Evolutionary conservation across 2,797 vertebrate species (phyloP).

Genomic region (Poecilia gillii): DNA sequence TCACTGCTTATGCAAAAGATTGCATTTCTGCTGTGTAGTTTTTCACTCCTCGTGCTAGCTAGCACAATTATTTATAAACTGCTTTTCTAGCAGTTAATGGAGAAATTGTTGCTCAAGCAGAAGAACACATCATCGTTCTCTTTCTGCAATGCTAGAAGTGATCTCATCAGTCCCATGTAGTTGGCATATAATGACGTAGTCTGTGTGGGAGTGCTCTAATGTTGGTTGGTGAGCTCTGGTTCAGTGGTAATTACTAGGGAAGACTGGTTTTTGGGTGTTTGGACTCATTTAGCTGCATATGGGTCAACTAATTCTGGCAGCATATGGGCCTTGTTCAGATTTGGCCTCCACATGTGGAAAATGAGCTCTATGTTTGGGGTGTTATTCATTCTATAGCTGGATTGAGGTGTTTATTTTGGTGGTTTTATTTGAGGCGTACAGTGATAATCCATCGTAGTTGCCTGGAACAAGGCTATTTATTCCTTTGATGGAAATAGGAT

Average conservation of each 20-base stretch:
- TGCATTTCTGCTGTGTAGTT: background rate
- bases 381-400: constrained; percentile 3
- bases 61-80: background rate
- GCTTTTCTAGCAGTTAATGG: background rate
- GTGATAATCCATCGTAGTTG: background rate
- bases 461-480: background rate
- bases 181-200: background rate
- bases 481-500: background rate
- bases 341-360: background rate
- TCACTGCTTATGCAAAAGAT: background rate
- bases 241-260: background rate
- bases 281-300: background rate
- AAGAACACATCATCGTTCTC: background rate
- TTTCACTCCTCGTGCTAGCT: background rate
- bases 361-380: constrained; percentile 1
- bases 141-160: background rate
- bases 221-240: constrained; percentile 4
- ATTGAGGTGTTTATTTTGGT: constrained; percentile 1
- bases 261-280: background rate
- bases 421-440: background rate
- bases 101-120: background rate
- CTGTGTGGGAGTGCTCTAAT: constrained; percentile 9
- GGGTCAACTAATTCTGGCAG: background rate
- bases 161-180: background rate
- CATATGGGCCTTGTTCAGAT: background rate